Conservation (phyloP, 1,140 invertebrate genomes). For the Dolichoris vasculosae region DNA sequence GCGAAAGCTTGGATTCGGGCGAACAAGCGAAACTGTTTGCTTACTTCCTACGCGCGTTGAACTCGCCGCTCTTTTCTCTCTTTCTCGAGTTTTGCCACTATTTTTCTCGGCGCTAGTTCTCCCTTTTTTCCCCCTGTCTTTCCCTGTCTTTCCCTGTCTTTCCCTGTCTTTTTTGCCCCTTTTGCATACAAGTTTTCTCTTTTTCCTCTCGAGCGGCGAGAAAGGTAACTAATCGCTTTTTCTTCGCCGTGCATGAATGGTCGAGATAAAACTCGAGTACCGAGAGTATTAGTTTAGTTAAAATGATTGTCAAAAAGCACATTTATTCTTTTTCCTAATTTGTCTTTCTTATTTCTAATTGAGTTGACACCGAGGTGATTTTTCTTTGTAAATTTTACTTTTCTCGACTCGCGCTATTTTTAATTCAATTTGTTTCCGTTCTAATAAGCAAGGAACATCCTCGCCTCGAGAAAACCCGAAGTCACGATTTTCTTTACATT, state of each 20-base stretch:
- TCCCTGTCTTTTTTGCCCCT: constrained; percentile 45
- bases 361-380: background rate
- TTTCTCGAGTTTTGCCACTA: background rate
- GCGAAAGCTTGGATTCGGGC: constrained; percentile 7
- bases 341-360: constrained; percentile 9
- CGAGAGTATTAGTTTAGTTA: constrained; percentile 40
- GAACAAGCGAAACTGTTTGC: background rate
- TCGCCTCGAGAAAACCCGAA: background rate
- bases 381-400: background rate
- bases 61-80: constrained; percentile 15
- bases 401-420: no score
- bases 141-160: constrained; percentile 34
- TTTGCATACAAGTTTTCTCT: constrained; percentile 22
- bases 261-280: constrained; percentile 35
- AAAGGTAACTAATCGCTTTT: constrained; percentile 57
- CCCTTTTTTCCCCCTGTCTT: constrained; percentile 30
- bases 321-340: background rate
- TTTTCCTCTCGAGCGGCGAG: constrained; percentile 30
- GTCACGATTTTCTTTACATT: background rate
- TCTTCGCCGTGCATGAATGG: constrained; percentile 34
- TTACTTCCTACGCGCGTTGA: constrained; percentile 33
- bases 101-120: constrained; percentile 26
- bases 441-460: background rate
- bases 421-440: background rate
- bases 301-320: constrained; percentile 13